Conservation (phyloP, 2,888 invertebrate species). For the Aporophyla lueneburgensis region DNA sequence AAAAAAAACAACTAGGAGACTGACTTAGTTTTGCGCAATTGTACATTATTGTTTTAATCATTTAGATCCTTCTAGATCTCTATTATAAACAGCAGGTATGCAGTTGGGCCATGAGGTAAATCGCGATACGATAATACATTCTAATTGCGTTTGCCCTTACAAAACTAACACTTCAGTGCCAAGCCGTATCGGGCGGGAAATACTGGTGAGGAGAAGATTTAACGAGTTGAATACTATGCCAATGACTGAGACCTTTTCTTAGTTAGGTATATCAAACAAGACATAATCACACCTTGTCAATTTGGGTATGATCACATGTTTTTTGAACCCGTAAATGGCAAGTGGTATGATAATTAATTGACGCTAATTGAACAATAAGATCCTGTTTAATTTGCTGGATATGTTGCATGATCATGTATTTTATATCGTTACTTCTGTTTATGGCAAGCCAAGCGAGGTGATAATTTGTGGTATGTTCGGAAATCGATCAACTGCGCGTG, state of each 20-base stretch:
- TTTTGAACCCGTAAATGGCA: constrained; percentile 7
- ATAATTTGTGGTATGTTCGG: constrained; percentile 5
- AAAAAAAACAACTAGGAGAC: not conserved
- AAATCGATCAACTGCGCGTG: not conserved
- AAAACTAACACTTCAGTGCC: constrained; percentile 31
- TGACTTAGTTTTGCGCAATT: constrained; percentile 1
- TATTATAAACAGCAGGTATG: not conserved
- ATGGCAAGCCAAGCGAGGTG: constrained; percentile 13
- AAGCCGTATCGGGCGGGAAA: not conserved
- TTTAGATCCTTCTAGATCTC: not conserved
- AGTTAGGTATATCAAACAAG: constrained; percentile 5
- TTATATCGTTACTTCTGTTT: not conserved
- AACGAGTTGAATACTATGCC: constrained; percentile 24
- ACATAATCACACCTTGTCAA: constrained; percentile 25
- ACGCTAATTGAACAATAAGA: constrained; percentile 35
- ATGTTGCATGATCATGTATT: not conserved
- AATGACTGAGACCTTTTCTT: constrained; percentile 21
- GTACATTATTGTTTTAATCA: not conserved
- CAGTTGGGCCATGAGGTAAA: constrained; percentile 36
- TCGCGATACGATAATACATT: constrained; percentile 34
- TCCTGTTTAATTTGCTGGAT: constrained; percentile 14
- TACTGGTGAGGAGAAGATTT: constrained; percentile 23
- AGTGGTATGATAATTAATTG: constrained; percentile 13
- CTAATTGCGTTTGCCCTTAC: constrained; percentile 50
- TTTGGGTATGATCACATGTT: constrained; percentile 24